These are phyloP conservation scores for Hypomecis atomaria DNA, from an alignment of 2,888 invertebrate species.

Conservation along the genomic window DNA sequence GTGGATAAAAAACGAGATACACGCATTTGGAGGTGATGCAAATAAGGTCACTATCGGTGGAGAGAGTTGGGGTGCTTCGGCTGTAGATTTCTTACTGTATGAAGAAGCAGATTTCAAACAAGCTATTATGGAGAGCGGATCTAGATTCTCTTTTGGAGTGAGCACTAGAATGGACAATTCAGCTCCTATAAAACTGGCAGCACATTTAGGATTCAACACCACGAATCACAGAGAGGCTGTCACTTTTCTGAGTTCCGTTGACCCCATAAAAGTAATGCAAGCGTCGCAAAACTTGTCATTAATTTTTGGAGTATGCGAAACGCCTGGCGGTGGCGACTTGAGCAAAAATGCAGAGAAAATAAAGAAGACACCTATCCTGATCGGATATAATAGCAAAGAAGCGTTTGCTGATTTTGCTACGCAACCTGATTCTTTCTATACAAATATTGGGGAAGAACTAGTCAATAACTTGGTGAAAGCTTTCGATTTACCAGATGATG, in stretches of 20 bases:
- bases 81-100: constrained; percentile 62
- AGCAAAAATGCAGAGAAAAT: constrained; percentile 50
- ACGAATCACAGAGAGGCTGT: constrained; percentile 50
- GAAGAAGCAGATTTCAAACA: constrained; percentile 58
- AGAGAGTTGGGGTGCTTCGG: constrained; percentile 65
- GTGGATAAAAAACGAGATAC: constrained; percentile 67
- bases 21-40: constrained; percentile 61
- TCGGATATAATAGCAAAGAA: constrained; percentile 62
- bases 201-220: constrained; percentile 50
- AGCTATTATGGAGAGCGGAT: constrained; percentile 64
- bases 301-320: constrained; percentile 49
- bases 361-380: constrained; percentile 48
- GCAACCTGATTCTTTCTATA: constrained; percentile 44
- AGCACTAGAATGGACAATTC: constrained; percentile 49
- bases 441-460: constrained; percentile 34
- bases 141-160: constrained; percentile 49
- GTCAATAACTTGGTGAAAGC: constrained; percentile 39
- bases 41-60: constrained; percentile 64
- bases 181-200: constrained; percentile 56
- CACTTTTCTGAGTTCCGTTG: constrained; percentile 48
- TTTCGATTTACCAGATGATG: constrained; percentile 37
- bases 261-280: constrained; percentile 53
- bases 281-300: constrained; percentile 47
- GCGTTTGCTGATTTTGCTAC: constrained; percentile 46
- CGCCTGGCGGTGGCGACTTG: background rate